These are phyloP conservation scores for Oxyruncus cristatus DNA, from an alignment of 2,113 vertebrate genomes.

Conservation along the genomic window DNA sequence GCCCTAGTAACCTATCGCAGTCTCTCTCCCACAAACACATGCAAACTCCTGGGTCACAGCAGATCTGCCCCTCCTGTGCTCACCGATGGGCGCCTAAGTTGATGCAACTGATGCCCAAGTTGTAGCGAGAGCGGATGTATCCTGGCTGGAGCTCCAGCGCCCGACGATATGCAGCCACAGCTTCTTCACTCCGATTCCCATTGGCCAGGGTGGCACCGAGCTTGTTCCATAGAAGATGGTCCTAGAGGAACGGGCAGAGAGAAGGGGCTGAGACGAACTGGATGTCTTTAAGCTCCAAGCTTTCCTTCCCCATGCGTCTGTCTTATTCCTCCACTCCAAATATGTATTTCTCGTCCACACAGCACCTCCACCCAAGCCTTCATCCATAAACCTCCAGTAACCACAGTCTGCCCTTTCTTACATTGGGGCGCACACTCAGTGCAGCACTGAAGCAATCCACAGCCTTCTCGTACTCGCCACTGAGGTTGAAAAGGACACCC, in stretches of 20 bases:
- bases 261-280: background rate
- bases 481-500: constrained; percentile 97
- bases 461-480: constrained; percentile 95
- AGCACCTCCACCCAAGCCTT: background rate
- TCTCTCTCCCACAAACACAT: background rate
- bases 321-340: background rate
- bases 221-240: constrained; percentile 97
- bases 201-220: constrained; percentile 95
- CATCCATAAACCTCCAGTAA: background rate
- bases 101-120: constrained; percentile 97
- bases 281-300: background rate
- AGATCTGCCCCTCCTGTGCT: constrained; percentile 14
- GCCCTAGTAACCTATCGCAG: rapidly evolving
- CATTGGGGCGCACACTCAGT: constrained; percentile 89
- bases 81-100: constrained; percentile 95
- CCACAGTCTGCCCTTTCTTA: constrained; percentile 54
- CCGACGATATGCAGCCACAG: constrained; percentile 90
- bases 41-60: background rate
- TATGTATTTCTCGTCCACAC: rapidly evolving
- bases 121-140: constrained; percentile 95
- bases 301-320: background rate
- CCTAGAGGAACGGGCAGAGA: constrained; percentile 69
- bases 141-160: constrained; percentile 94
- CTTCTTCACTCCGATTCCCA: constrained; percentile 93
- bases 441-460: constrained; percentile 96